These are phyloP conservation scores for Otocyon megalotis DNA, from an alignment of 2,113 vertebrate species.

Conservation along the genomic window DNA sequence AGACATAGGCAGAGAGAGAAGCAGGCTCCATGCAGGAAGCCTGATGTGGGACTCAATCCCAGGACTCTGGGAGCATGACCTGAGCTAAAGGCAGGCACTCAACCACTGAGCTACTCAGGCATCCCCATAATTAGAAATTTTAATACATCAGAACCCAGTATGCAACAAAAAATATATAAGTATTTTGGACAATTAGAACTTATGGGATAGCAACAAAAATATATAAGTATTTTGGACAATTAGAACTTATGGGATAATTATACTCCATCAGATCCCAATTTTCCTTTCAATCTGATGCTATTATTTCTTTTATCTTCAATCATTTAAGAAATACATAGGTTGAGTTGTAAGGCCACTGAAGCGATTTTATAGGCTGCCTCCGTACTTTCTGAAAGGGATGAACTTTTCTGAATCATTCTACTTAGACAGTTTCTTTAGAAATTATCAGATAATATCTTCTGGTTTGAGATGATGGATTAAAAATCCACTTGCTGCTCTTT, in stretches of 20 bases:
- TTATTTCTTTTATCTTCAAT: not conserved
- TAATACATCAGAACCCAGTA: not conserved
- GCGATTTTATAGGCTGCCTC: not conserved
- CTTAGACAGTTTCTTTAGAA: not conserved
- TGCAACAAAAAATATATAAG: not conserved
- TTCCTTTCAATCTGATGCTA: not conserved
- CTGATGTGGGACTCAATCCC: no score
- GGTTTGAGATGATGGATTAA: not conserved
- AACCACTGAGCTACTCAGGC: no score
- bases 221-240: not conserved
- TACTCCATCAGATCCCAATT: not conserved
- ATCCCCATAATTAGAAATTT: conserved; percentile 54
- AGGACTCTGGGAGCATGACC: no score
- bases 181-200: not conserved
- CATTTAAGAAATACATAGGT: not conserved
- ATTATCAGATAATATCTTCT: not conserved
- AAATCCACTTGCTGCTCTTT: not conserved
- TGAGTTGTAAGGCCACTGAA: not conserved
- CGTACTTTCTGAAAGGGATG: not conserved
- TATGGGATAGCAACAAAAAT: not conserved
- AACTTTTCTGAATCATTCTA: not conserved
- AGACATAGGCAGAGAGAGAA: no score
- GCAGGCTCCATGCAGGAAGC: no score
- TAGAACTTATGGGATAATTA: conserved; percentile 9
- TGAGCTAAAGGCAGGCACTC: no score